Conservation (phyloP, 2,888 invertebrate genomes). For the Pollenia griseotomentosa region DNA sequence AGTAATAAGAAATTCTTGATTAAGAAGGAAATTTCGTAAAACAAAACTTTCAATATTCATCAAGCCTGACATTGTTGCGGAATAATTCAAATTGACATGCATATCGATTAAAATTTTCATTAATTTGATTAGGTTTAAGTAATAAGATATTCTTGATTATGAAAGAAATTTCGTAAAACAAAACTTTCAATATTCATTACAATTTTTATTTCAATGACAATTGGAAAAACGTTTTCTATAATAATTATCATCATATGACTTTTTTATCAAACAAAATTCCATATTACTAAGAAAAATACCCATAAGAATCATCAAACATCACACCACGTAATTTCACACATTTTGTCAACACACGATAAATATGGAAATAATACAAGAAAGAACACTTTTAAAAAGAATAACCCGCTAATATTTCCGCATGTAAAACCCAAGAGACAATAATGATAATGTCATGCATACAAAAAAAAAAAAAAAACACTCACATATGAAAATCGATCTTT, state of each 20-base stretch:
- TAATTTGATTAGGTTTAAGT: too few relatives aligned
- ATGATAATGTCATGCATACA: background rate
- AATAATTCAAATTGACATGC: too few relatives aligned
- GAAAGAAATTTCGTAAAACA: too few relatives aligned
- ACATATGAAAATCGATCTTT: constrained; percentile 11
- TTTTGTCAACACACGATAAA: constrained; percentile 50
- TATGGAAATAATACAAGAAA: constrained; percentile 14
- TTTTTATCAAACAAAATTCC: constrained; percentile 42
- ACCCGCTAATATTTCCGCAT: constrained; percentile 54
- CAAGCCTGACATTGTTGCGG: too few relatives aligned
- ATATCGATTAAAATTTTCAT: too few relatives aligned
- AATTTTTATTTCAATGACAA: background rate
- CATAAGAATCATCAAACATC: constrained; percentile 55
- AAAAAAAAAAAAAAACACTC: background rate
- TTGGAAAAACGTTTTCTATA: constrained; percentile 41
- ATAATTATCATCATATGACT: constrained; percentile 44
- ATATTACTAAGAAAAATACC: constrained; percentile 62
- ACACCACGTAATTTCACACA: constrained; percentile 34
- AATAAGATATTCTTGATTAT: too few relatives aligned
- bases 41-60: too few relatives aligned
- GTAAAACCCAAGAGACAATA: constrained; percentile 51
- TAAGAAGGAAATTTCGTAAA: too few relatives aligned
- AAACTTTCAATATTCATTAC: too few relatives aligned
- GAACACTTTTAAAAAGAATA: constrained; percentile 52
- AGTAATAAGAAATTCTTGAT: too few relatives aligned